These are phyloP conservation scores for Mus caroli DNA, from an alignment of 2,797 vertebrate genomes.

Conservation along the genomic window DNA sequence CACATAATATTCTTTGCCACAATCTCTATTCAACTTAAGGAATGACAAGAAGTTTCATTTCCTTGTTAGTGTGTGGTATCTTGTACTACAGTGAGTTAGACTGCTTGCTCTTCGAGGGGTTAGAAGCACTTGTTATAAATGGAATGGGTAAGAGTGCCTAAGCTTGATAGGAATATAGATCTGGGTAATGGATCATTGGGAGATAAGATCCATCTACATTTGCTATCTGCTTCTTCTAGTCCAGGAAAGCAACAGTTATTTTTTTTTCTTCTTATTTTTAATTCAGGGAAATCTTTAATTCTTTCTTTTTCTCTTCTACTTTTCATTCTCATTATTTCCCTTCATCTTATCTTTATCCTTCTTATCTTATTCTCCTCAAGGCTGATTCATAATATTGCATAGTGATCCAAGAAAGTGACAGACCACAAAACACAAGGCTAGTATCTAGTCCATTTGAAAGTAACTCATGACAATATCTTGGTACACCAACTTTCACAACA, in stretches of 20 bases:
- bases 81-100: not conserved
- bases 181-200: not conserved
- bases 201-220: not conserved
- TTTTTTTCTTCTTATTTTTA: not conserved
- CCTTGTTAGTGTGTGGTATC: conserved; percentile 38
- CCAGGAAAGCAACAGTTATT: not conserved
- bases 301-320: not conserved
- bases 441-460: not conserved
- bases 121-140: conserved; percentile 1
- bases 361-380: not conserved
- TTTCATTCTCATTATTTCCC: not conserved
- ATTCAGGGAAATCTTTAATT: not conserved
- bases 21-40: conserved; percentile 60
- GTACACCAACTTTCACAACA: not conserved
- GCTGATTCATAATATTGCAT: not conserved
- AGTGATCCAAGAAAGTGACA: not conserved
- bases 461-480: not conserved
- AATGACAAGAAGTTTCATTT: conserved; percentile 48
- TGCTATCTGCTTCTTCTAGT: not conserved
- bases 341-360: not conserved
- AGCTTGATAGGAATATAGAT: not conserved
- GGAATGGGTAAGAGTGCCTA: not conserved
- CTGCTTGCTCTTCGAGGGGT: conserved; percentile 32
- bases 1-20: conserved; percentile 62
- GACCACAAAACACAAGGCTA: not conserved